These are phyloP conservation scores for Iguana delicatissima DNA, from an alignment of 2,797 vertebrate species.

Conservation along the genomic window DNA sequence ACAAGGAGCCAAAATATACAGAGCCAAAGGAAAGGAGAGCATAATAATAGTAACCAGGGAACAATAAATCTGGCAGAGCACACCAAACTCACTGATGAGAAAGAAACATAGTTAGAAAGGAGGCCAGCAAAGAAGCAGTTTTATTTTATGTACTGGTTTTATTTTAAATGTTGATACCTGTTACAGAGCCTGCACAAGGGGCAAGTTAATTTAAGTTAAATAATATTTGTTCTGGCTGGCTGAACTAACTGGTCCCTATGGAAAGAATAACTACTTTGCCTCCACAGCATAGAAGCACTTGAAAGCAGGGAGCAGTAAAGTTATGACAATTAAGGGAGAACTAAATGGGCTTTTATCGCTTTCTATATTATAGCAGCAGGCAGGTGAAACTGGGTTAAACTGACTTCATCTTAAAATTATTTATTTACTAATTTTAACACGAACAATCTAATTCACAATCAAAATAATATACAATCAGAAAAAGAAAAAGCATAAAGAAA, in stretches of 20 bases:
- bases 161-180: constrained; percentile 14
- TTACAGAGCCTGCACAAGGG: background rate
- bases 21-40: background rate
- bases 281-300: background rate
- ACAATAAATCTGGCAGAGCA: background rate
- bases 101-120: background rate
- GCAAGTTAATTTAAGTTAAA: constrained; percentile 40
- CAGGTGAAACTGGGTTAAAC: background rate
- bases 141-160: constrained; percentile 17
- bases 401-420: background rate
- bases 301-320: background rate
- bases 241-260: constrained; percentile 33
- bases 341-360: constrained; percentile 24
- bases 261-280: constrained; percentile 9
- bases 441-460: too few species aligned
- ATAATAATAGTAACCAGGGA: background rate
- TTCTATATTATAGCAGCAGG: constrained; percentile 12
- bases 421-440: too few species aligned
- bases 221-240: constrained; percentile 24
- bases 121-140: background rate
- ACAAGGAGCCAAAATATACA: background rate
- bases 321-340: constrained; percentile 30
- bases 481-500: too few species aligned
- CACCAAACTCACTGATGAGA: background rate
- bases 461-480: too few species aligned